Percentiles rank a stretch among this genome's conserved stretches.
phyloP scores from a whole-genome alignment of 1,140 invertebrate species.

The Psilanteris sp. region DNA sequence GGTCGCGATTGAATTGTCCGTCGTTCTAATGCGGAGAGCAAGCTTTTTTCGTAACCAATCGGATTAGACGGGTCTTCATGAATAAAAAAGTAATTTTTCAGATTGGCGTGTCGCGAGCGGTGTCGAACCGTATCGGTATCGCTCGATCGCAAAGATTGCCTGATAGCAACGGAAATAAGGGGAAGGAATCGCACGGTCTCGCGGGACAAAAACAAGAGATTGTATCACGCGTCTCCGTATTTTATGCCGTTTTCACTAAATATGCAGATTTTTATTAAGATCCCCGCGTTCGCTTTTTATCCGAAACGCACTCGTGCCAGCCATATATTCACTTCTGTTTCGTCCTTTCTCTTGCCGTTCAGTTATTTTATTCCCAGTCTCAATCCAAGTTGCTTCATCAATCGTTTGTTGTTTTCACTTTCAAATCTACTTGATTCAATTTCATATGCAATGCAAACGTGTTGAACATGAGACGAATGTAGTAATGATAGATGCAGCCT shows the following conservation, averaged over 20 bases:
- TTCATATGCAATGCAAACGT: too few species aligned
- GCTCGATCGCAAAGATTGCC: slow-evolving; percentile 51
- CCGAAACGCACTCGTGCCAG: slow-evolving; percentile 4
- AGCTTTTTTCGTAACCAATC: slow-evolving; percentile 60
- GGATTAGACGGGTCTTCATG: slow-evolving; percentile 67
- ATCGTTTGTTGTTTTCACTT: too few species aligned
- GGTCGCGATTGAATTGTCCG: slow-evolving; percentile 67
- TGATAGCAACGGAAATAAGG: slow-evolving; percentile 49
- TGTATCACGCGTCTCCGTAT: slow-evolving; percentile 44
- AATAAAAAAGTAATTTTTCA: slow-evolving; percentile 72
- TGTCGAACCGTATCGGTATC: too few species aligned
- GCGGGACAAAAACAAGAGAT: slow-evolving; percentile 59
- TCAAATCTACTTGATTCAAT: too few species aligned
- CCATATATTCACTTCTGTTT: slow-evolving; percentile 31
- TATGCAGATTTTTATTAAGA: slow-evolving; percentile 60
- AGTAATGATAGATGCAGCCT: too few species aligned
- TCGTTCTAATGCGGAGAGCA: slow-evolving; percentile 51
- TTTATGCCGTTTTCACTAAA: slow-evolving; percentile 46
- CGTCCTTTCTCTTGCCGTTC: too few species aligned
- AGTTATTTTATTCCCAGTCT: too few species aligned
- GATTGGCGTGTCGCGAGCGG: slow-evolving; percentile 67
- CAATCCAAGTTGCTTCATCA: too few species aligned
- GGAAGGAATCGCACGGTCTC: slow-evolving; percentile 46
- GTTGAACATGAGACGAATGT: too few species aligned
- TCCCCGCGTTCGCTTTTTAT: slow-evolving; percentile 4